phyloP scores from a whole-genome alignment of 2,113 vertebrate species.

The Heloderma charlesbogerti region DNA sequence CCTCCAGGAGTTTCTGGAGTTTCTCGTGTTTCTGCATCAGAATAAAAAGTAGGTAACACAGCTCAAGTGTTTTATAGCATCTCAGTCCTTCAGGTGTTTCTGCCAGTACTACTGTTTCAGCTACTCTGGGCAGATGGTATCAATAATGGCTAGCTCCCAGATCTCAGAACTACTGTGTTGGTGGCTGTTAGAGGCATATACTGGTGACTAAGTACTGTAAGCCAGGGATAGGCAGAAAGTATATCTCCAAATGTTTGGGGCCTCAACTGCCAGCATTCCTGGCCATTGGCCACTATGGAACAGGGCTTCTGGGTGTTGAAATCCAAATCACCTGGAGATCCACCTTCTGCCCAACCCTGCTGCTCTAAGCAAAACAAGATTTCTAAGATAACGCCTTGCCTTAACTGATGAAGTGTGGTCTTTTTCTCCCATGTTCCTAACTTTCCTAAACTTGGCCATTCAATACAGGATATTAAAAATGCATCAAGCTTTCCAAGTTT shows the following conservation, averaged over 20 bases:
- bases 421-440: background rate
- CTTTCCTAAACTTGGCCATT: constrained; percentile 6
- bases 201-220: no score
- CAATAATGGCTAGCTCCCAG: background rate
- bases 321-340: no score
- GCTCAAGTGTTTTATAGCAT: background rate
- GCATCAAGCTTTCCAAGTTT: background rate
- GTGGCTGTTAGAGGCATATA: background rate
- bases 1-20: no score
- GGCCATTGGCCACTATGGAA: no score
- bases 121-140: background rate
- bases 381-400: background rate
- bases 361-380: background rate
- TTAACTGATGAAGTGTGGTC: background rate
- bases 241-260: no score
- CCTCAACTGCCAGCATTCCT: no score
- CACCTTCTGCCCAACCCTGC: no score
- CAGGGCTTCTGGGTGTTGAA: no score
- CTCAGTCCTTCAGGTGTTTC: background rate
- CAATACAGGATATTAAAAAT: constrained; percentile 23
- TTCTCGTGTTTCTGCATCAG: no score
- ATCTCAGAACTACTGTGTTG: background rate
- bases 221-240: no score
- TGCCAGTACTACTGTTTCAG: background rate
- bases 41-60: background rate